Conservation (phyloP, 2,888 invertebrate genomes). For the Sarcophaga variegata region DNA sequence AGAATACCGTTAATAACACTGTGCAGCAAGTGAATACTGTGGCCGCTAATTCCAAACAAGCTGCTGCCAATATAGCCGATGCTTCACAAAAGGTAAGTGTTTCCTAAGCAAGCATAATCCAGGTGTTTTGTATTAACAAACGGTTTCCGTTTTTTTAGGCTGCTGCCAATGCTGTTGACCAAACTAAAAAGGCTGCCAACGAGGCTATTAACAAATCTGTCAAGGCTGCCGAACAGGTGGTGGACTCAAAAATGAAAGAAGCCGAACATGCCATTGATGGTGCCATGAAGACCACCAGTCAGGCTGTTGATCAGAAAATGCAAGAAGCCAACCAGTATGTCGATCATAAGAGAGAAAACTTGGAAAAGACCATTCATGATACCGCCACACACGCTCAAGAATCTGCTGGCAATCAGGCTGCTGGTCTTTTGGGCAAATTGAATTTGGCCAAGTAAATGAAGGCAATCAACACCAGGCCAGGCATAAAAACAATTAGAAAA, state of each 20-base stretch:
- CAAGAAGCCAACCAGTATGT: conserved; percentile 85
- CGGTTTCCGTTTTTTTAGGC: conserved; percentile 71
- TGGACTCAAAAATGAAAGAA: conserved; percentile 82
- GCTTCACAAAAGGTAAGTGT: conserved; percentile 75
- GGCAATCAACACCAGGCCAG: background rate
- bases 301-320: conserved; percentile 85
- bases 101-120: background rate
- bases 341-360: conserved; percentile 83
- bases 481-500: conserved; percentile 10
- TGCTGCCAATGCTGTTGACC: conserved; percentile 81
- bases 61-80: conserved; percentile 79
- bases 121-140: too few species aligned
- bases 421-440: conserved; percentile 81
- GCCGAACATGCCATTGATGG: conserved; percentile 84
- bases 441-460: conserved; percentile 75
- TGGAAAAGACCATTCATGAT: conserved; percentile 80
- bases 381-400: conserved; percentile 78
- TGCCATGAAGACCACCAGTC: conserved; percentile 84
- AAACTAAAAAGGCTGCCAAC: conserved; percentile 82
- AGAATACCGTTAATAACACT: conserved; percentile 76
- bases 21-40: conserved; percentile 75
- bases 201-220: conserved; percentile 82
- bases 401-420: conserved; percentile 77
- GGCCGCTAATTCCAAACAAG: conserved; percentile 79
- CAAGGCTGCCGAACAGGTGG: conserved; percentile 82